Conservation (phyloP, 2,888 invertebrate species). For the Andrena trimmerana region DNA sequence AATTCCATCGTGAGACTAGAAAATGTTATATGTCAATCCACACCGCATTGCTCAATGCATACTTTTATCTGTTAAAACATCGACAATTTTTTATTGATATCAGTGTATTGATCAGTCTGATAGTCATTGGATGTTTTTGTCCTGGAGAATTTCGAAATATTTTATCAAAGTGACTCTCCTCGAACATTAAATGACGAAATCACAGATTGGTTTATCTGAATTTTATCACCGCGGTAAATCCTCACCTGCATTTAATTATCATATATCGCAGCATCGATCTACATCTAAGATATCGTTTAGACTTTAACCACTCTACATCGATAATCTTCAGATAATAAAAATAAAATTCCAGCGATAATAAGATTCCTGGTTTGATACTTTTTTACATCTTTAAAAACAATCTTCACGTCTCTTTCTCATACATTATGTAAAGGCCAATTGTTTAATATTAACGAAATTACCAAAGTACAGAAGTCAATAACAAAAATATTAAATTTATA, state of each 20-base stretch:
- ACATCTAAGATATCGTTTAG: conserved; percentile 39
- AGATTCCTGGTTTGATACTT: too few species aligned
- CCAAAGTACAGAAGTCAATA: too few species aligned
- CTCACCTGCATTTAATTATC: conserved; percentile 25
- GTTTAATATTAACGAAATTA: too few species aligned
- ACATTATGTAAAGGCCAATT: too few species aligned
- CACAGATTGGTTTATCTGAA: background rate
- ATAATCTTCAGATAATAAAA: conserved; percentile 14
- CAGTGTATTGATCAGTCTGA: background rate
- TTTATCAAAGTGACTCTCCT: background rate
- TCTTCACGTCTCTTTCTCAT: too few species aligned
- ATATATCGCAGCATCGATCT: conserved; percentile 21
- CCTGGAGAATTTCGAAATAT: background rate
- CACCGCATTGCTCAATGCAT: too few species aligned
- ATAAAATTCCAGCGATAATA: background rate
- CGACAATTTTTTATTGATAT: too few species aligned
- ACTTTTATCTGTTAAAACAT: too few species aligned
- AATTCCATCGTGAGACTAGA: background rate
- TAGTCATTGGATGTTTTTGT: background rate
- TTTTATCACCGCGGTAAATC: background rate
- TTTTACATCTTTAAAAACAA: too few species aligned
- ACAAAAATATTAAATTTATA: too few species aligned
- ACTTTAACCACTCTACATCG: conserved; percentile 49
- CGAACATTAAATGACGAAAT: background rate
- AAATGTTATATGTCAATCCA: background rate